Evolutionary conservation across 1,140 invertebrate species (phyloP).

Genomic region (Parapsyche elsis): DNA sequence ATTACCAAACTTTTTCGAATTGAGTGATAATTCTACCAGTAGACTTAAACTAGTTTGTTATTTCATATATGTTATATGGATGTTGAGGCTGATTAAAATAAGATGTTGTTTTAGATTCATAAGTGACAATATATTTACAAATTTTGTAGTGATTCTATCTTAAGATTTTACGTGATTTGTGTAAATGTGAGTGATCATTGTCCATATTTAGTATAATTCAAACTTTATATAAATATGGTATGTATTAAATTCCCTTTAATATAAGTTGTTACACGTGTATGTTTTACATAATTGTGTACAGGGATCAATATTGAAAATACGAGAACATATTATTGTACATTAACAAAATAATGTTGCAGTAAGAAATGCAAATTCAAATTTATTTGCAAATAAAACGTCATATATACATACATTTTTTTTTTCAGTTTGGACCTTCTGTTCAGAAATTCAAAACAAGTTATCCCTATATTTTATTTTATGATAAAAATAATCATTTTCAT

Average conservation of each 20-base stretch:
- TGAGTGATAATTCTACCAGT: conserved; percentile 52
- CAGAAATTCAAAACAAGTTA: background rate
- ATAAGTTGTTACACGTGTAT: background rate
- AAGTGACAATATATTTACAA: conserved; percentile 49
- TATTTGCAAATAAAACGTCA: background rate
- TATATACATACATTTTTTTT: too few species aligned
- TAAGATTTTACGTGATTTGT: background rate
- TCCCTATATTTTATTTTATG: background rate
- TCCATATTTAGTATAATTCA: too few species aligned
- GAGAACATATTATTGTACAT: background rate
- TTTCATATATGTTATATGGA: conserved; percentile 45
- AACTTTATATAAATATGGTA: too few species aligned
- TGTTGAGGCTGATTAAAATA: conserved; percentile 55
- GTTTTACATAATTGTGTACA: background rate
- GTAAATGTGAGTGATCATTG: background rate
- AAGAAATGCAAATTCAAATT: too few species aligned
- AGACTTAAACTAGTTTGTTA: conserved; percentile 44
- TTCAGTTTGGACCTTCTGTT: background rate
- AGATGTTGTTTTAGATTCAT: conserved; percentile 50
- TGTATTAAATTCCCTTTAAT: too few species aligned
- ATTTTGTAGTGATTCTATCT: conserved; percentile 18
- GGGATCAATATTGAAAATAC: conserved; percentile 4
- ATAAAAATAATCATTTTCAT: too few species aligned
- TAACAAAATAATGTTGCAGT: background rate
- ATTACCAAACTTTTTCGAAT: conserved; percentile 50